These are phyloP conservation scores for Temnothorax longispinosus DNA, from an alignment of 1,140 invertebrate genomes.

Conservation along the genomic window DNA sequence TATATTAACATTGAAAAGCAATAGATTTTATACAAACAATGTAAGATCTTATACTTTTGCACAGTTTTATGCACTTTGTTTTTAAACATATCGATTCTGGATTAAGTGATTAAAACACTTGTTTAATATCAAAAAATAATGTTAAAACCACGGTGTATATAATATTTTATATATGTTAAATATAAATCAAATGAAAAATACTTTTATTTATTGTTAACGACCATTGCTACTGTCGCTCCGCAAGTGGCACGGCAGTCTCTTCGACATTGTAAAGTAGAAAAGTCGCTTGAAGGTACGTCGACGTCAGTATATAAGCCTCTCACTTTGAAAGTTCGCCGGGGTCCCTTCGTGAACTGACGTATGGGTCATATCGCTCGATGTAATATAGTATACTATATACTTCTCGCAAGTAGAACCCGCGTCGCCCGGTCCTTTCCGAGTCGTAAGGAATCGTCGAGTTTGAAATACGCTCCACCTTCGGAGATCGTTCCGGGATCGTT, in stretches of 20 bases:
- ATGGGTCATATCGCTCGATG: constrained; percentile 31
- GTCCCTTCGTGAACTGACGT: constrained; percentile 26
- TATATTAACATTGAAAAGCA: neutral
- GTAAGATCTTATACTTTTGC: neutral
- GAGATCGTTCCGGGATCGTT: constrained; percentile 24
- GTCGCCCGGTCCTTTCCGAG: constrained; percentile 13
- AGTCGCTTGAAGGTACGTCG: neutral
- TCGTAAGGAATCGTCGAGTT: constrained; percentile 48
- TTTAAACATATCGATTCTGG: neutral
- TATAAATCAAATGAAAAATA: neutral
- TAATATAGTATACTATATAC: constrained; percentile 52
- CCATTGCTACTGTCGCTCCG: neutral
- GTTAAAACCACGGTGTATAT: neutral
- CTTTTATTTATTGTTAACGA: neutral
- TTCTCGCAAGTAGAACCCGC: constrained; percentile 20
- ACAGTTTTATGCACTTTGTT: neutral
- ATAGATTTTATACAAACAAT: neutral
- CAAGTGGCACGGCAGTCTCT: neutral
- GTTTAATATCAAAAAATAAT: neutral
- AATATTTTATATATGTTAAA: neutral
- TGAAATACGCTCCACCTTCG: constrained; percentile 16
- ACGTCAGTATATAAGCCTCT: constrained; percentile 14
- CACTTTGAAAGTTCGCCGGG: constrained; percentile 36
- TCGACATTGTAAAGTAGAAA: constrained; percentile 18
- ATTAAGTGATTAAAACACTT: neutral